Conservation (phyloP, 1,140 invertebrate species). For the Agrypnia vestita region DNA sequence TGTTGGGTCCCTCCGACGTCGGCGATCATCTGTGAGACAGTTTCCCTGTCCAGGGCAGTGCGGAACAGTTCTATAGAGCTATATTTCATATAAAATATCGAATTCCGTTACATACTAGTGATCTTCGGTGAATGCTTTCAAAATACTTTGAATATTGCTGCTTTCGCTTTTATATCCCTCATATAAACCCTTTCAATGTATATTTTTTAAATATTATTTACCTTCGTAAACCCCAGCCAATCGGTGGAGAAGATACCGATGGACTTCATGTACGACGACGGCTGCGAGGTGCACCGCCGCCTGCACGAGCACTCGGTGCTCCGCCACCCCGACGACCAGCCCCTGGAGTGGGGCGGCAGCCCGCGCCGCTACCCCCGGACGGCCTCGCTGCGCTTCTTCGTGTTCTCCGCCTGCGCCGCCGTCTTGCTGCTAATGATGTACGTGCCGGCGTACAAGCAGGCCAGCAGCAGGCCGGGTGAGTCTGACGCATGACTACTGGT, state of each 20-base stretch:
- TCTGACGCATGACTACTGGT: neutral
- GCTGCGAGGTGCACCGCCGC: conserved; percentile 4
- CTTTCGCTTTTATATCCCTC: no score
- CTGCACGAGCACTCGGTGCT: conserved; percentile 25
- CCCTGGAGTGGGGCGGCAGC: conserved; percentile 9
- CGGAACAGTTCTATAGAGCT: no score
- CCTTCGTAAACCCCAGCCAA: neutral
- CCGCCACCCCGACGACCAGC: conserved; percentile 43
- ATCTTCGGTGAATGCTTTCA: no score
- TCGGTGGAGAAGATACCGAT: conserved; percentile 7
- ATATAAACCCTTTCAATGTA: no score
- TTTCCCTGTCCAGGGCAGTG: no score
- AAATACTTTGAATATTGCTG: no score
- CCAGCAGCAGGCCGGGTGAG: conserved; percentile 61
- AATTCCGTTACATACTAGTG: no score
- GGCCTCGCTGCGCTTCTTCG: conserved; percentile 65
- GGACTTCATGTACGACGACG: neutral
- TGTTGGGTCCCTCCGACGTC: no score
- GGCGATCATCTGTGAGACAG: no score
- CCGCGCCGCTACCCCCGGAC: conserved; percentile 64
- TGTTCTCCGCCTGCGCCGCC: conserved; percentile 68
- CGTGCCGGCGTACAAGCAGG: conserved; percentile 70
- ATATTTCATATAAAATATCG: no score
- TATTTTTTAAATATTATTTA: no score
- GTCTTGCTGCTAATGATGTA: conserved; percentile 70